Conservation (phyloP, 2,797 vertebrate genomes). For the Hapalemur alaotrensis region DNA sequence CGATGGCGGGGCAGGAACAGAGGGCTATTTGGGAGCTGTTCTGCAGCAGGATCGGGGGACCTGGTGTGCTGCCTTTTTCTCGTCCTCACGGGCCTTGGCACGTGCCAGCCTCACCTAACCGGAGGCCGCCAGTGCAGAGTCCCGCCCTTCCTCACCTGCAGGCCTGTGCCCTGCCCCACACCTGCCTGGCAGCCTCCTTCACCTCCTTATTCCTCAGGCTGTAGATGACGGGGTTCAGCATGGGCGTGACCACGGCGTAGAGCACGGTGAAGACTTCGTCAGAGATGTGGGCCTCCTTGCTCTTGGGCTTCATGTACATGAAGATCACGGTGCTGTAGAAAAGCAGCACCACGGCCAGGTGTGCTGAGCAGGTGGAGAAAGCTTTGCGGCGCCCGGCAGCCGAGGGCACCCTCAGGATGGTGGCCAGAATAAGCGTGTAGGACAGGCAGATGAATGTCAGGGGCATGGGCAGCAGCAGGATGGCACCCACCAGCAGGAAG, state of each 20-base stretch:
- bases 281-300: conserved; percentile 38
- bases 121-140: background rate
- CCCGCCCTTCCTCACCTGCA: background rate
- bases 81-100: background rate
- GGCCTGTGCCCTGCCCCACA: background rate
- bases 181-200: conserved; percentile 45
- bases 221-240: conserved; percentile 74
- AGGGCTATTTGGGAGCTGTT: background rate
- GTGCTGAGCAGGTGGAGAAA: conserved; percentile 60
- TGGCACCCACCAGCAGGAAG: conserved; percentile 51
- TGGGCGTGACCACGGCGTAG: conserved; percentile 44
- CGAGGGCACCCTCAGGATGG: conserved; percentile 54
- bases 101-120: background rate
- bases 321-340: conserved; percentile 57
- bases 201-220: conserved; percentile 72
- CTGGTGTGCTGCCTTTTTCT: background rate
- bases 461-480: conserved; percentile 65
- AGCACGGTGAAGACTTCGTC: conserved; percentile 59
- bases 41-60: background rate
- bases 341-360: conserved; percentile 61
- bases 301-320: conserved; percentile 69
- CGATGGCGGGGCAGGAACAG: background rate
- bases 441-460: conserved; percentile 68
- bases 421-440: conserved; percentile 64
- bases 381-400: background rate